Conservation (phyloP, 2,797 vertebrate species). For the Buceros bicornis region DNA sequence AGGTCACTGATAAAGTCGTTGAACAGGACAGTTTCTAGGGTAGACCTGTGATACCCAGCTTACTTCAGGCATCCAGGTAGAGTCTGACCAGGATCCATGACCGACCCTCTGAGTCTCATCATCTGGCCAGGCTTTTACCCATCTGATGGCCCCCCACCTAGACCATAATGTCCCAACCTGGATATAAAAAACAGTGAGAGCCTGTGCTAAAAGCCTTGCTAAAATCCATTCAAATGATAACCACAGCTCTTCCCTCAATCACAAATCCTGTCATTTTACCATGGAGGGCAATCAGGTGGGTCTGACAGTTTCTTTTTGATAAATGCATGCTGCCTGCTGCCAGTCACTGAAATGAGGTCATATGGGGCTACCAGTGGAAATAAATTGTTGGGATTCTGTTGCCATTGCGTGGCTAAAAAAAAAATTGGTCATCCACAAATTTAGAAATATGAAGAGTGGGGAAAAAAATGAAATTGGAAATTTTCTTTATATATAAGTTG, state of each 20-base stretch:
- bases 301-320: not conserved
- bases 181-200: not conserved
- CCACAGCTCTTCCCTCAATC: not conserved
- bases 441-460: not conserved
- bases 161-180: not conserved
- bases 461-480: not conserved
- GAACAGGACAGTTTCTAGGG: not conserved
- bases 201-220: not conserved
- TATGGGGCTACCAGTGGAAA: not conserved
- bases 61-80: not conserved
- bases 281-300: not conserved
- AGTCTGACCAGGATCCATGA: not conserved
- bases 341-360: not conserved
- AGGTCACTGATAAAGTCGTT: not conserved
- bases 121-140: not conserved
- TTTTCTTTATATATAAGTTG: not conserved
- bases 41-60: rapidly evolving
- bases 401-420: not conserved
- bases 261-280: not conserved
- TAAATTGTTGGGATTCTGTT: not conserved
- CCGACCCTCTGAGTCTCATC: not conserved
- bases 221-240: not conserved
- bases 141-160: not conserved
- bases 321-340: not conserved
- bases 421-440: not conserved